Conservation (phyloP, 2,888 invertebrate species). For the Catocala nupta region DNA sequence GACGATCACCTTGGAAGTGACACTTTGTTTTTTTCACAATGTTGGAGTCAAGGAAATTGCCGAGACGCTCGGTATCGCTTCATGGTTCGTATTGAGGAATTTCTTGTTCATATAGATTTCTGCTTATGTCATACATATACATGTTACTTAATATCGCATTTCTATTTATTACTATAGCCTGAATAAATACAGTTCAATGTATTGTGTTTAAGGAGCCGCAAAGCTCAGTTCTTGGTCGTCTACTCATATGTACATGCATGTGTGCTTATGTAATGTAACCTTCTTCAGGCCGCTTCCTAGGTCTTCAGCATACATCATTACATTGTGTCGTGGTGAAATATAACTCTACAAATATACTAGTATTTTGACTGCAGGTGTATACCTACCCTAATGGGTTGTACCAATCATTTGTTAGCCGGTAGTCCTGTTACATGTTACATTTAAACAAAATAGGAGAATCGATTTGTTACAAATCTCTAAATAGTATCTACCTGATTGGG, state of each 20-base stretch:
- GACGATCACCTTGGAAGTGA: constrained; percentile 66
- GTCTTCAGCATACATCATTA: constrained; percentile 10
- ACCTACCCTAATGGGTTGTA: no score
- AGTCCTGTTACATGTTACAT: no score
- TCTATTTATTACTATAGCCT: not conserved
- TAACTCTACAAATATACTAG: no score
- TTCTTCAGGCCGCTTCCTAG: constrained; percentile 47
- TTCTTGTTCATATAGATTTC: constrained; percentile 34
- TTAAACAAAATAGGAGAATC: no score
- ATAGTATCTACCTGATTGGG: no score
- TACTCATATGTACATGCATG: constrained; percentile 6
- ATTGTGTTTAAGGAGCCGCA: not conserved
- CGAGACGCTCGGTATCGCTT: constrained; percentile 79
- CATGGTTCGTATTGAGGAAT: constrained; percentile 72
- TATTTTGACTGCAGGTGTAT: no score
- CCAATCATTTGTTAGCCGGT: no score
- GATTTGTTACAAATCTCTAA: no score
- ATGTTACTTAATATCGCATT: not conserved
- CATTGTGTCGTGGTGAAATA: no score
- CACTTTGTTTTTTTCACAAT: constrained; percentile 68
- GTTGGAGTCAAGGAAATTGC: constrained; percentile 81
- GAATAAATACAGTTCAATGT: no score
- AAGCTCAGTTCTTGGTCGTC: constrained; percentile 15
- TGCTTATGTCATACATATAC: constrained; percentile 3
- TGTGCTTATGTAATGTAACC: constrained; percentile 37